Evolutionary conservation across 2,888 invertebrate genomes (phyloP), one percentile per base, ranked within the genome.

Genomic region (Bursaphelenchus okinawaensis): DNA sequence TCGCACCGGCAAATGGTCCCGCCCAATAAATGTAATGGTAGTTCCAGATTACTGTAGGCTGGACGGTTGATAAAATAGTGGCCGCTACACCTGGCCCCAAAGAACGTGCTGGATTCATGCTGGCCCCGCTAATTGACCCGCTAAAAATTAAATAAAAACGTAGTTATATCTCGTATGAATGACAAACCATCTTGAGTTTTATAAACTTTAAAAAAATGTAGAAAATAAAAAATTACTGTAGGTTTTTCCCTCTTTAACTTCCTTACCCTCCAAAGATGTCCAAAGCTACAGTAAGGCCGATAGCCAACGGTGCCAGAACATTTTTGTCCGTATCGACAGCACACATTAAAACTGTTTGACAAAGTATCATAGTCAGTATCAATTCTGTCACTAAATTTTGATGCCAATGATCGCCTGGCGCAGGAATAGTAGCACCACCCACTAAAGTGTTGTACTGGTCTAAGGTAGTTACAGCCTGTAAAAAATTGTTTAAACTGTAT

Each of bases 101-200:
- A 54, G 81, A 81, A 40, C 84, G 74, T 19, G 84, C 84, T 7
- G 84, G 84, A 67, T 84, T 84, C 83, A 84, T 83, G 22, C 82
- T 83, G 0, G 83, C 84, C 9, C 84, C 84, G 12, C 82, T 81
- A 3, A 82, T 69, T 20, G 67, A 55, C 3, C 75, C 81, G 0
- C 83, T 84, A 65, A 51, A 67, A 62, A n/a, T 8, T 24, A 26
- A 52, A n/a, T n/a, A n/a, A n/a, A n/a, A n/a, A n/a, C n/a, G n/a
- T n/a, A 16, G 24, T 22, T 26, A n/a, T 16, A n/a, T n/a, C n/a
- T n/a, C n/a, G n/a, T n/a, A n/a, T n/a, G n/a, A n/a, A n/a, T n/a
- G n/a, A n/a, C n/a, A n/a, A n/a, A n/a, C n/a, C n/a, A n/a, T n/a
- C n/a, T n/a, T n/a, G n/a, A n/a, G n/a, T n/a, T n/a, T n/a, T n/a